phyloP scores from a whole-genome alignment of 2,888 invertebrate species.

The Brachycybe producta region DNA sequence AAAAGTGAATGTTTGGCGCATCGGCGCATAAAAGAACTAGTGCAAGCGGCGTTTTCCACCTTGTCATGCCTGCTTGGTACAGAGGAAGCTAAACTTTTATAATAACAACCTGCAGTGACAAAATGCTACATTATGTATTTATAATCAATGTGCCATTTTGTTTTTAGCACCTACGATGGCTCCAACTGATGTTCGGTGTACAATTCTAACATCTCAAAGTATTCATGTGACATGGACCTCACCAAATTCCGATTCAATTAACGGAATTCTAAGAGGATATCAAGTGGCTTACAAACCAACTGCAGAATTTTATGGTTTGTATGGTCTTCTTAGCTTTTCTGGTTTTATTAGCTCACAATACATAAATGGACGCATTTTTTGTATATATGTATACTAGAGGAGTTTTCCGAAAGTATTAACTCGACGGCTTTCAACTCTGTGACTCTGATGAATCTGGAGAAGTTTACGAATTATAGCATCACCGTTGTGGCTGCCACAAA shows the following conservation, averaged over 20 bases:
- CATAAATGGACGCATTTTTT: too few relatives aligned
- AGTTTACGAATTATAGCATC: slow-evolving; percentile 93
- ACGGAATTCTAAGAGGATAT: slow-evolving; percentile 91
- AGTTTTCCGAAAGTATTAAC: slow-evolving; percentile 13
- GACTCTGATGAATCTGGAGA: slow-evolving; percentile 78
- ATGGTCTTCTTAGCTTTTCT: slow-evolving; percentile 5
- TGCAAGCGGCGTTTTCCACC: too few relatives aligned
- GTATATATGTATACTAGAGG: slow-evolving; percentile 3
- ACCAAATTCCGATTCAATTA: slow-evolving; percentile 77
- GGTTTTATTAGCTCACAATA: too few relatives aligned
- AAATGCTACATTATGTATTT: slow-evolving; percentile 33
- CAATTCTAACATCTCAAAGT: slow-evolving; percentile 83
- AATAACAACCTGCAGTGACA: too few relatives aligned
- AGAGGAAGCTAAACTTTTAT: too few relatives aligned
- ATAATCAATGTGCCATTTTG: not conserved
- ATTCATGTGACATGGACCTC: slow-evolving; percentile 90
- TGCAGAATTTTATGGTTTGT: slow-evolving; percentile 72
- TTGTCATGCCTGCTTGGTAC: too few relatives aligned
- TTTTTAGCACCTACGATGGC: slow-evolving; percentile 34
- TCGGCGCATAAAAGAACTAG: too few relatives aligned
- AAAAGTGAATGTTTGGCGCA: too few relatives aligned
- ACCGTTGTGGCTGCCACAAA: slow-evolving; percentile 89
- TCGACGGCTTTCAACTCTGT: slow-evolving; percentile 63
- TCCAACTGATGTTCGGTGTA: slow-evolving; percentile 82
- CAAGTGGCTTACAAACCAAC: slow-evolving; percentile 86